These are phyloP conservation scores for Rousettus madagascariensis DNA, from an alignment of 2,797 vertebrate genomes.

Conservation along the genomic window DNA sequence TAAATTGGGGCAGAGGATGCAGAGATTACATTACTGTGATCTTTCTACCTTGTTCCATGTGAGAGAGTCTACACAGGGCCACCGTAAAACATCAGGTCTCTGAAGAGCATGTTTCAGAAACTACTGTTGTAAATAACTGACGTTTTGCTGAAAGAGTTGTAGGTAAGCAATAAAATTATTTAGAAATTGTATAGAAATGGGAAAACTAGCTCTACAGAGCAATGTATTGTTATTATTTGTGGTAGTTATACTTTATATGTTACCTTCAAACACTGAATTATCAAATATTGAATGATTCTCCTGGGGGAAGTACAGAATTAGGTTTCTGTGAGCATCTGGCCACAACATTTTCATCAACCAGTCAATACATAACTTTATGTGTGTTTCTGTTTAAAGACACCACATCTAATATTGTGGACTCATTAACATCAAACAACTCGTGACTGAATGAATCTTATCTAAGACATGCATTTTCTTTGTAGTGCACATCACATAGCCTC, in stretches of 20 bases:
- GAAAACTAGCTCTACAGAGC: neutral
- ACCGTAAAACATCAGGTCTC: neutral
- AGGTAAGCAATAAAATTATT: neutral
- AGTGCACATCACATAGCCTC: neutral
- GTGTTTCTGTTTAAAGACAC: neutral
- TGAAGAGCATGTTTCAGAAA: neutral
- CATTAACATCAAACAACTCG: neutral
- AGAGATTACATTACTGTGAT: neutral
- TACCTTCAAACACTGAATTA: neutral
- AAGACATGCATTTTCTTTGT: neutral
- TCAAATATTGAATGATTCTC: neutral
- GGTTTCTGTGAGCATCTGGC: neutral
- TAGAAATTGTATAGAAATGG: neutral
- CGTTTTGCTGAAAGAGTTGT: neutral
- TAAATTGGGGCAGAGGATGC: neutral
- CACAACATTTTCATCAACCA: neutral
- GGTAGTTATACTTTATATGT: neutral
- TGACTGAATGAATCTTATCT: neutral
- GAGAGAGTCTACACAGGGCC: neutral
- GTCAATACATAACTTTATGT: neutral
- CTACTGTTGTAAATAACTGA: neutral
- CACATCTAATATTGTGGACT: neutral
- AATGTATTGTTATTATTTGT: neutral
- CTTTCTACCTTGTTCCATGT: neutral
- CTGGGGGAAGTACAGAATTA: neutral